Evolutionary conservation across 1,140 invertebrate genomes (phyloP).

Genomic region (Nasonia giraulti): DNA sequence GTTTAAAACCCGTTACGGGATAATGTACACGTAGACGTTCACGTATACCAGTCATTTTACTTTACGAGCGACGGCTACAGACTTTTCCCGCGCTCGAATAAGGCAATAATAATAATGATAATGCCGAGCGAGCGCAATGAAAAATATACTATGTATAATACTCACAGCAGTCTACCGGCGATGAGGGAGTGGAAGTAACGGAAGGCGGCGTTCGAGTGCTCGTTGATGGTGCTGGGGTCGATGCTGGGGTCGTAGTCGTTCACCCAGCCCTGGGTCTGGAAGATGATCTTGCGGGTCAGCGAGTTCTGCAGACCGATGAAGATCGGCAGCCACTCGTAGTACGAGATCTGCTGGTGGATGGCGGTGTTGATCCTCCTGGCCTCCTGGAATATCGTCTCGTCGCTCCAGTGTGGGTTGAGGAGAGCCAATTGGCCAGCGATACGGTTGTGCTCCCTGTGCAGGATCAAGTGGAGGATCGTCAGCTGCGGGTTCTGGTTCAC

Average conservation of each 20-base stretch:
- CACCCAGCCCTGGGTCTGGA: conserved; percentile 80
- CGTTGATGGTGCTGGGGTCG: conserved; percentile 87
- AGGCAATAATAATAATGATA: no score
- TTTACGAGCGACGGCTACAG: no score
- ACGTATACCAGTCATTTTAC: no score
- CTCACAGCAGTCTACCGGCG: conserved; percentile 85
- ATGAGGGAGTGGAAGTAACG: conserved; percentile 92
- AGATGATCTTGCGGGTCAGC: conserved; percentile 82
- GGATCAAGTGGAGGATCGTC: conserved; percentile 87
- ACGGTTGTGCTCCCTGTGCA: conserved; percentile 93
- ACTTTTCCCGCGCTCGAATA: no score
- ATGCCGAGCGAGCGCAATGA: no score
- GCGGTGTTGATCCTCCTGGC: conserved; percentile 86
- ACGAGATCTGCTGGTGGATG: conserved; percentile 89
- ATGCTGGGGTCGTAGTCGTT: conserved; percentile 89
- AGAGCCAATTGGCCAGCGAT: conserved; percentile 82
- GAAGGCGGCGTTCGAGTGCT: conserved; percentile 90
- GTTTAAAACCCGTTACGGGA: no score
- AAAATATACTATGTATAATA: conserved; percentile 48
- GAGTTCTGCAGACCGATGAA: conserved; percentile 83
- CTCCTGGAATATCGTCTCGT: conserved; percentile 92
- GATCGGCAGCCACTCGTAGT: conserved; percentile 90
- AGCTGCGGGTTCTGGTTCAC: conserved; percentile 92
- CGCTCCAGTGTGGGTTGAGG: conserved; percentile 91
- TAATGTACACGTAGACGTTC: no score